Percentiles rank a stretch among this genome's conserved stretches.
These are phyloP conservation scores for Priapulus caudatus DNA, from an alignment of 2,888 invertebrate genomes.

Conservation along the genomic window DNA sequence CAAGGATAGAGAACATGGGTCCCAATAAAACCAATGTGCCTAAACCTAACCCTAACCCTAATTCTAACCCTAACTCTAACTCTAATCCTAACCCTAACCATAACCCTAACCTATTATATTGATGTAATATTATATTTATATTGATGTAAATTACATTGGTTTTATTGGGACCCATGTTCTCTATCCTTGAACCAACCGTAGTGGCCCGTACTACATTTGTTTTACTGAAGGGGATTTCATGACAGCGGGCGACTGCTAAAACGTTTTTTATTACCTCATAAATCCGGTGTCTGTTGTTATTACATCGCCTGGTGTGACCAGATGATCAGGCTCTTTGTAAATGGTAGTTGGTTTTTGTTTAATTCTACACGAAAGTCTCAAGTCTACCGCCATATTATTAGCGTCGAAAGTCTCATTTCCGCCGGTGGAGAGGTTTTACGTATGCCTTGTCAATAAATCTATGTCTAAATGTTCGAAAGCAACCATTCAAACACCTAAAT, in stretches of 20 bases:
- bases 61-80: too few species aligned
- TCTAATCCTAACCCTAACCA: too few species aligned
- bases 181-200: slow-evolving; percentile 5
- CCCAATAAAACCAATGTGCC: too few species aligned
- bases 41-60: too few species aligned
- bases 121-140: not conserved
- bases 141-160: slow-evolving; percentile 2
- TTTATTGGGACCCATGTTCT: slow-evolving; percentile 4
- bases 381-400: slow-evolving; percentile 30
- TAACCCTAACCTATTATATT: too few species aligned
- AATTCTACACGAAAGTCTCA: slow-evolving; percentile 29
- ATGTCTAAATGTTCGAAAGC: too few species aligned
- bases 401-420: too few species aligned
- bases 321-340: slow-evolving; percentile 43
- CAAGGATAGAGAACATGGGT: too few species aligned
- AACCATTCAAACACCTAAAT: too few species aligned
- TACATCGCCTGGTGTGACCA: slow-evolving; percentile 69
- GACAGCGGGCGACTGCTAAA: not conserved
- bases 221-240: not conserved
- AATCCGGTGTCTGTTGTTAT: slow-evolving; percentile 69
- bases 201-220: not conserved
- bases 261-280: slow-evolving; percentile 51
- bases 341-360: slow-evolving; percentile 28
- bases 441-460: too few species aligned
- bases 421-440: too few species aligned